Evolutionary conservation across 2,888 invertebrate species (phyloP).

Genomic region (Cheilosia impressa): DNA sequence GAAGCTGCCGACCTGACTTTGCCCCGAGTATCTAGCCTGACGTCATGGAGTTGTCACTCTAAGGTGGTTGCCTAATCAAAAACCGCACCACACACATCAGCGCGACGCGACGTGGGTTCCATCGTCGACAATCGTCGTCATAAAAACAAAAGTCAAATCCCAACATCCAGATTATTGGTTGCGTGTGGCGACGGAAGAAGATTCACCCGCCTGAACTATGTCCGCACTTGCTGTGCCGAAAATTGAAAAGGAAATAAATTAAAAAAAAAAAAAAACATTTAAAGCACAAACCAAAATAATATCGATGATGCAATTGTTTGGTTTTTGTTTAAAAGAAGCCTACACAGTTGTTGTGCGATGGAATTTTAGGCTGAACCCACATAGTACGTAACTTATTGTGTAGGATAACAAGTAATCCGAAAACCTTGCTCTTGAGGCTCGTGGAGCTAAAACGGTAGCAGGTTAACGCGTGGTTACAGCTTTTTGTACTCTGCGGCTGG

Average conservation of each 20-base stretch:
- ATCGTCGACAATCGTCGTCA: constrained; percentile 34
- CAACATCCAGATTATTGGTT: constrained; percentile 30
- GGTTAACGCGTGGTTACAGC: constrained; percentile 28
- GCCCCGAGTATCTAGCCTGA: constrained; percentile 54
- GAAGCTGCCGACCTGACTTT: constrained; percentile 60
- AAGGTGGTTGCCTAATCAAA: constrained; percentile 67
- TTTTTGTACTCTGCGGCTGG: constrained; percentile 13
- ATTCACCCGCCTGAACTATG: constrained; percentile 27
- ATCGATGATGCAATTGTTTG: constrained; percentile 67
- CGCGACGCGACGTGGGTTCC: constrained; percentile 46
- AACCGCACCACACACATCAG: constrained; percentile 43
- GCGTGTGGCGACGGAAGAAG: constrained; percentile 53
- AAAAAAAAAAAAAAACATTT: background rate
- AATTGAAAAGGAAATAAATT: constrained; percentile 10
- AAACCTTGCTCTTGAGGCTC: constrained; percentile 73
- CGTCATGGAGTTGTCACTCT: constrained; percentile 71
- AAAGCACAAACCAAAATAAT: constrained; percentile 4
- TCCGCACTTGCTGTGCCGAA: constrained; percentile 64
- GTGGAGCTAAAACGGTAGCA: constrained; percentile 49
- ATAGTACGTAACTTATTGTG: constrained; percentile 60
- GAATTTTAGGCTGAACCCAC: constrained; percentile 72
- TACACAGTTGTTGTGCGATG: constrained; percentile 56
- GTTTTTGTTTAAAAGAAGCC: constrained; percentile 55
- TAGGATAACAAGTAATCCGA: constrained; percentile 73
- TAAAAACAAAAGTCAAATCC: constrained; percentile 1